phyloP scores from a whole-genome alignment of 2,797 vertebrate genomes.

The Amazona finschi region DNA sequence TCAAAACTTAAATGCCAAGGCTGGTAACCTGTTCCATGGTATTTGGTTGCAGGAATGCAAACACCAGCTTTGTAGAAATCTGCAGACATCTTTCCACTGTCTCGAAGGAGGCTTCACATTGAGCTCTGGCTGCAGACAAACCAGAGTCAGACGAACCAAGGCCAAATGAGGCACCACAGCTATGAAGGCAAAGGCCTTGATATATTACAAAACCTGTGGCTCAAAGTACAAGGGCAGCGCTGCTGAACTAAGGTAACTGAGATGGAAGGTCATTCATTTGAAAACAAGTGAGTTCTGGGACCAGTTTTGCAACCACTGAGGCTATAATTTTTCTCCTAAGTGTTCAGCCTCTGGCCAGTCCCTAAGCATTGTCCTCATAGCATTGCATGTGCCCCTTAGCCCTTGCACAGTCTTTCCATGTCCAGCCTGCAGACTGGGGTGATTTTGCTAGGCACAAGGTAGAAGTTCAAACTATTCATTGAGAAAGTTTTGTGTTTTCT shows the following conservation, averaged over 20 bases:
- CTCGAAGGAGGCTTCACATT: not conserved
- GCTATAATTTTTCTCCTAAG: not conserved
- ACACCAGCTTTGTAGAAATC: not conserved
- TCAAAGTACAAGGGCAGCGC: not conserved
- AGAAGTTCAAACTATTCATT: not conserved
- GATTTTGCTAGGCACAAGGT: accelerated
- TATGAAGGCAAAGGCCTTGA: not conserved
- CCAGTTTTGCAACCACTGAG: not conserved
- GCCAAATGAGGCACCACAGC: accelerated
- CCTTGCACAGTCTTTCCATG: not conserved
- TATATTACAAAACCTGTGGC: not conserved
- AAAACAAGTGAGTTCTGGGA: not conserved
- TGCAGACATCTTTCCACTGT: not conserved
- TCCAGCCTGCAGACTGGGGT: accelerated
- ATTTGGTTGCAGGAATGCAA: not conserved
- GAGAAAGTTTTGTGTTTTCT: not conserved
- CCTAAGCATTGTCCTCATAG: not conserved
- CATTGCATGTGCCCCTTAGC: not conserved
- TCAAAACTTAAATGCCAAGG: not conserved
- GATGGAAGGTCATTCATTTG: not conserved
- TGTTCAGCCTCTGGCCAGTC: not conserved
- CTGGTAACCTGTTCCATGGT: not conserved
- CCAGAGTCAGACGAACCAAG: accelerated
- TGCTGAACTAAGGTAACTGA: not conserved
- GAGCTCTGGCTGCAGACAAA: not conserved